Evolutionary conservation across 1,140 invertebrate species (phyloP).

Genomic region (Acromyrmex heyeri): DNA sequence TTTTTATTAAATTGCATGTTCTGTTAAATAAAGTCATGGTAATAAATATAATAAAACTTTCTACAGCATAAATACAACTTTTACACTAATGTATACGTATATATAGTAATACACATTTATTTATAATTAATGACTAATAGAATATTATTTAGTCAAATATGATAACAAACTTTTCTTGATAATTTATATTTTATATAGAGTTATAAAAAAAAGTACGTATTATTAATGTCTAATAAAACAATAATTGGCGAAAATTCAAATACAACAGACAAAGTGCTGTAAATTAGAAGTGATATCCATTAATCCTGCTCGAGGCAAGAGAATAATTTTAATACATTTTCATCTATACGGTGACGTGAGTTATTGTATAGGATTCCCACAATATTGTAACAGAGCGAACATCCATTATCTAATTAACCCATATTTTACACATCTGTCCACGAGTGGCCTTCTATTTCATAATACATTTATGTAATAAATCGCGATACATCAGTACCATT

Average conservation of each 20-base stretch:
- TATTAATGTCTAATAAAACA: not conserved
- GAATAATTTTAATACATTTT: constrained; percentile 46
- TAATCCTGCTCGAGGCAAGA: not conserved
- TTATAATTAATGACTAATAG: not conserved
- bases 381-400: constrained; percentile 13
- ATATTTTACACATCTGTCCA: constrained; percentile 20
- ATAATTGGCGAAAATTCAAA: not conserved
- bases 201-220: not conserved
- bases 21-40: not conserved
- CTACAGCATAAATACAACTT: not conserved
- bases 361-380: constrained; percentile 4
- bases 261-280: not conserved
- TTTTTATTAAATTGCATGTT: not conserved
- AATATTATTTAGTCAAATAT: not conserved
- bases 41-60: constrained; percentile 19
- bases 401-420: constrained; percentile 47
- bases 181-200: not conserved
- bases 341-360: not conserved
- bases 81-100: not conserved
- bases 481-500: not conserved
- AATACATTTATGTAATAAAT: constrained; percentile 47
- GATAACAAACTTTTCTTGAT: not conserved
- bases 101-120: not conserved
- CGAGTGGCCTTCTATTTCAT: constrained; percentile 18
- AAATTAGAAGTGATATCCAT: not conserved